Evolutionary conservation across 2,113 vertebrate species (phyloP).

Genomic region (Tichodroma muraria): DNA sequence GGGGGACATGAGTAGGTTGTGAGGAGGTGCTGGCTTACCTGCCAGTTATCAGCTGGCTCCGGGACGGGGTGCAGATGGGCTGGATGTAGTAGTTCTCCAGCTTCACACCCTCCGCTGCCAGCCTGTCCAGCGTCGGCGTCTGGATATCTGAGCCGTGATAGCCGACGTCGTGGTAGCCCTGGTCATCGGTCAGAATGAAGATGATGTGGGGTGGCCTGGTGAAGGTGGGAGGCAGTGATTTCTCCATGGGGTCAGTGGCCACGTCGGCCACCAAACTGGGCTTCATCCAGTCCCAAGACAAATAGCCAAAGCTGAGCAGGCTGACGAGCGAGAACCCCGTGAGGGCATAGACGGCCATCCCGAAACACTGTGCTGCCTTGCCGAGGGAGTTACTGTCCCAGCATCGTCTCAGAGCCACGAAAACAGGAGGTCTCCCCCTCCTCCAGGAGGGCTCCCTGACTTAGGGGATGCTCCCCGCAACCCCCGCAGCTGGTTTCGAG

Average conservation of each 20-base stretch:
- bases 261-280: constrained; percentile 81
- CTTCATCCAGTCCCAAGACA: constrained; percentile 91
- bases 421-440: neutral
- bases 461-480: neutral
- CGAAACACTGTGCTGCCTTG: neutral
- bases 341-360: constrained; percentile 84
- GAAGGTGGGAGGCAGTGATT: constrained; percentile 26
- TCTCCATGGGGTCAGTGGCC: constrained; percentile 44
- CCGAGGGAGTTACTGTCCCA: neutral
- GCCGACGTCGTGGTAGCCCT: constrained; percentile 93
- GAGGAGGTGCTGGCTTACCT: constrained; percentile 73
- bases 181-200: constrained; percentile 96
- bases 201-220: constrained; percentile 85
- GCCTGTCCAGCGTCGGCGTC: constrained; percentile 89
- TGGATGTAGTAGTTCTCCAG: constrained; percentile 98
- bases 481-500: neutral
- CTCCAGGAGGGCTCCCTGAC: neutral
- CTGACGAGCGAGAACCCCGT: constrained; percentile 90
- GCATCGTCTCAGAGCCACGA: neutral
- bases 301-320: constrained; percentile 90
- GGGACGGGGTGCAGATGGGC: constrained; percentile 94
- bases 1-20: accelerated
- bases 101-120: constrained; percentile 91
- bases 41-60: constrained; percentile 95
- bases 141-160: constrained; percentile 92